A percentile compares a stretch with the other conserved stretches of the same genome.
Evolutionary conservation across 2,113 vertebrate genomes (phyloP).

Genomic region (Alouatta palliata): DNA sequence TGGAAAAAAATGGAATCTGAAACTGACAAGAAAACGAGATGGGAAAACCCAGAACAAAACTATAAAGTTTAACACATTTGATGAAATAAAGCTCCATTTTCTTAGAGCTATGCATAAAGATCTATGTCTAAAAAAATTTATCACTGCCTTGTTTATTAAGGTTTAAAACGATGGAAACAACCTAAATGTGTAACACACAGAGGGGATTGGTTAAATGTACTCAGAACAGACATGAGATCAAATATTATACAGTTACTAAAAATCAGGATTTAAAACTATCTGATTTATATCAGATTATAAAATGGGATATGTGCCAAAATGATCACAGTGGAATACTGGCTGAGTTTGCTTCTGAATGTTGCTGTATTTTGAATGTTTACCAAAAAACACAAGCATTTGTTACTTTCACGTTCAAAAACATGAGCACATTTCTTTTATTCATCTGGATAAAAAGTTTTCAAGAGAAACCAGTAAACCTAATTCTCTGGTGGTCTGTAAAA

Average conservation of each 20-base stretch:
- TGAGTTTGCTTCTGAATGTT: not conserved
- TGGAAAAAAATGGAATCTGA: not conserved
- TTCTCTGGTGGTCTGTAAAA: slow-evolving; percentile 1
- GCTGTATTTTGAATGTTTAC: not conserved
- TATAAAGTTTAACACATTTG: slow-evolving; percentile 16
- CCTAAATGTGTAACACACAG: not conserved
- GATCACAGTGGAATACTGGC: not conserved
- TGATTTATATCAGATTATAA: not conserved
- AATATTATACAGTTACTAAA: not conserved
- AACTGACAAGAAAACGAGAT: not conserved
- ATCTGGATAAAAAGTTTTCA: not conserved
- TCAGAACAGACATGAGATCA: not conserved
- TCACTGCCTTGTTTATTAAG: not conserved
- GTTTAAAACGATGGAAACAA: not conserved
- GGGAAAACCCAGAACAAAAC: not conserved
- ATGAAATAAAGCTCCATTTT: slow-evolving; percentile 7
- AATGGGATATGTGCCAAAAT: not conserved
- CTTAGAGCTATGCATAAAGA: not conserved
- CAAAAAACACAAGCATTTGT: not conserved
- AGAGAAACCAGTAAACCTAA: not conserved
- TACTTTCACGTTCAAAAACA: not conserved
- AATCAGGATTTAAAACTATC: not conserved
- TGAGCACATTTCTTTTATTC: not conserved
- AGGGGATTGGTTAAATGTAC: not conserved
- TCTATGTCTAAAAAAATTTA: not conserved